Evolutionary conservation across 2,888 invertebrate genomes (phyloP).

Genomic region (Dryobotodes eremita): DNA sequence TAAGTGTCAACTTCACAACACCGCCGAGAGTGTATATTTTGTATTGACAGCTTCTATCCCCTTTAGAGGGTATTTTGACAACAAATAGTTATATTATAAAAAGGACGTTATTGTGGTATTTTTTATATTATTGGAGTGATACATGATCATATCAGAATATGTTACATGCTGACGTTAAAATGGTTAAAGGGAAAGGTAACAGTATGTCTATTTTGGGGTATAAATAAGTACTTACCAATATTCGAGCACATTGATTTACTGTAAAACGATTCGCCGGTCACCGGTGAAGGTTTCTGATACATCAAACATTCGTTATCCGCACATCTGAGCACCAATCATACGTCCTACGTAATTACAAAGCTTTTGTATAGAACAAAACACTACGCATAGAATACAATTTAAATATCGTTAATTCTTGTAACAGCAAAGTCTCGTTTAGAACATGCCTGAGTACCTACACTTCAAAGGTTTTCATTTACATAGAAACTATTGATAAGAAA

Average conservation of each 20-base stretch:
- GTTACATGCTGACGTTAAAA: background rate
- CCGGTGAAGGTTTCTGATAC: conserved; percentile 12
- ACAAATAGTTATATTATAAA: conserved; percentile 21
- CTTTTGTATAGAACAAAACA: conserved; percentile 6
- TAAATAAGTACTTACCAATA: background rate
- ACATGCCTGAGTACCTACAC: background rate
- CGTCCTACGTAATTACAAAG: background rate
- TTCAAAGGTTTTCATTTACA: background rate
- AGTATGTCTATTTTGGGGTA: conserved; percentile 1
- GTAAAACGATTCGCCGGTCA: conserved; percentile 18
- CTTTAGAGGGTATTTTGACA: conserved; percentile 33
- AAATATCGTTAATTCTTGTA: conserved; percentile 24
- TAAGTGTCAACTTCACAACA: conserved; percentile 55
- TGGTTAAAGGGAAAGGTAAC: background rate
- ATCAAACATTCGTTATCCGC: conserved; percentile 19
- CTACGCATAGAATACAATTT: background rate
- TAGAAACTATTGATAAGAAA: background rate
- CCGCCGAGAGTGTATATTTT: conserved; percentile 29
- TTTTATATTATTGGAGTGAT: conserved; percentile 18
- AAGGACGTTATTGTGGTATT: conserved; percentile 10
- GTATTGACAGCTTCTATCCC: conserved; percentile 8
- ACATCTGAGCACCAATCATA: conserved; percentile 32
- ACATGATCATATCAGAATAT: conserved; percentile 5
- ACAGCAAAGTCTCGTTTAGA: background rate
- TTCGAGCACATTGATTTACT: conserved; percentile 20